These are phyloP conservation scores for Phalacrocorax brasilianus DNA, from an alignment of 2,113 vertebrate species.

Conservation along the genomic window DNA sequence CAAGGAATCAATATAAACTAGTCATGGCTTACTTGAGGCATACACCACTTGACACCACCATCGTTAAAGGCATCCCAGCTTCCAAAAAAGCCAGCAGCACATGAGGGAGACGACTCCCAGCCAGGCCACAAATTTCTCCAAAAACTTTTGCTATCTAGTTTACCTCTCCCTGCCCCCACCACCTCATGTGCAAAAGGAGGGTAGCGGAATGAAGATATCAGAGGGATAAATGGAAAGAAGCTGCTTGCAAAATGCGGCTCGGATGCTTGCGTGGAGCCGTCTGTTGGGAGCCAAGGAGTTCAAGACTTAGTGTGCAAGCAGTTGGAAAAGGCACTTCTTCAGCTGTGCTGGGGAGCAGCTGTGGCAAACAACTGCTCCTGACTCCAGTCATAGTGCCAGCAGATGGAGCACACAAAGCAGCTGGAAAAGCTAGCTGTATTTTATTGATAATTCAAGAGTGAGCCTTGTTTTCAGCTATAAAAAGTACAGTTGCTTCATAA, in stretches of 20 bases:
- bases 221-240: background rate
- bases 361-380: background rate
- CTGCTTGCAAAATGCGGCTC: background rate
- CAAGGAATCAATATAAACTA: background rate
- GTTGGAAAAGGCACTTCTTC: background rate
- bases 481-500: background rate
- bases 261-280: accelerated
- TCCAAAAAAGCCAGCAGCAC: background rate
- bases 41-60: background rate
- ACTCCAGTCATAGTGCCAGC: accelerated
- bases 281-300: background rate
- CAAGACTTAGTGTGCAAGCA: accelerated
- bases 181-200: accelerated
- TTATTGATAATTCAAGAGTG: background rate
- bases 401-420: accelerated
- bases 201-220: background rate
- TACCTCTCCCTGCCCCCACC: background rate
- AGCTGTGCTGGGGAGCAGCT: background rate
- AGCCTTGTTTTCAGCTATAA: background rate
- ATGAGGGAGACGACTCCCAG: background rate
- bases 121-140: background rate
- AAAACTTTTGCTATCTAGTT: accelerated
- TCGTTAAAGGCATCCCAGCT: background rate
- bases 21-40: background rate
- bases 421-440: background rate